These are phyloP conservation scores for Ormyrus labotus DNA, from an alignment of 2,888 invertebrate genomes.

Conservation along the genomic window DNA sequence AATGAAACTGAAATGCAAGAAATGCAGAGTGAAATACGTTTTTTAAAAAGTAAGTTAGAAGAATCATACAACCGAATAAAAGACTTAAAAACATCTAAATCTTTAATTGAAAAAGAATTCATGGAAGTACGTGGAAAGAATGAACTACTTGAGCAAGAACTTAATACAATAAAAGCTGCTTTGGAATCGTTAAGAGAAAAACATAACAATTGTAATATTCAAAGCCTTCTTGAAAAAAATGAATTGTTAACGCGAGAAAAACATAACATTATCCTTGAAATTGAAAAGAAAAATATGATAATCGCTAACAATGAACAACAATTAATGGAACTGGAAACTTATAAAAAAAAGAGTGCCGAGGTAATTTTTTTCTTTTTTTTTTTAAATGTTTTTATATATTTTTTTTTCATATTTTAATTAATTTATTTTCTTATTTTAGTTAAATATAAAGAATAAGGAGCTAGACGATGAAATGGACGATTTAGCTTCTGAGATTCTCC, in stretches of 20 bases:
- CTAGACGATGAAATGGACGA: conserved; percentile 77
- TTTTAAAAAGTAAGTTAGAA: conserved; percentile 68
- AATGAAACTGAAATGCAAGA: conserved; percentile 62
- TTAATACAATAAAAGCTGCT: conserved; percentile 59
- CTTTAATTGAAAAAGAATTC: conserved; percentile 50
- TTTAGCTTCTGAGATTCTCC: conserved; percentile 58
- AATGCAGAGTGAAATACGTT: conserved; percentile 62
- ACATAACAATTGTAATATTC: conserved; percentile 49
- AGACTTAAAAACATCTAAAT: conserved; percentile 66
- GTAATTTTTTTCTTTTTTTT: conserved; percentile 33
- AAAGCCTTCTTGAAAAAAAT: conserved; percentile 60
- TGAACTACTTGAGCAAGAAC: conserved; percentile 35
- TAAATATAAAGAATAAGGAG: conserved; percentile 75
- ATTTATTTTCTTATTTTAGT: conserved; percentile 61
- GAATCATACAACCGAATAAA: conserved; percentile 69
- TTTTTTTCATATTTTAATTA: neutral
- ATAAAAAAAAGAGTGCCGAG: conserved; percentile 22
- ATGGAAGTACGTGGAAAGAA: too few relatives aligned
- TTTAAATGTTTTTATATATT: neutral
- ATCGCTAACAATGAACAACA: too few relatives aligned
- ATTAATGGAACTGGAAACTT: too few relatives aligned
- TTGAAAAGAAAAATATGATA: conserved; percentile 65
- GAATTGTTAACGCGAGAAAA: conserved; percentile 63
- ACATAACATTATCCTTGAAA: conserved; percentile 71
- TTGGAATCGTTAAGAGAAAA: conserved; percentile 58